Percentiles rank a stretch among this genome's conserved stretches.
These are phyloP conservation scores for Venusia cambrica DNA, from an alignment of 2,888 invertebrate genomes.

Conservation along the genomic window DNA sequence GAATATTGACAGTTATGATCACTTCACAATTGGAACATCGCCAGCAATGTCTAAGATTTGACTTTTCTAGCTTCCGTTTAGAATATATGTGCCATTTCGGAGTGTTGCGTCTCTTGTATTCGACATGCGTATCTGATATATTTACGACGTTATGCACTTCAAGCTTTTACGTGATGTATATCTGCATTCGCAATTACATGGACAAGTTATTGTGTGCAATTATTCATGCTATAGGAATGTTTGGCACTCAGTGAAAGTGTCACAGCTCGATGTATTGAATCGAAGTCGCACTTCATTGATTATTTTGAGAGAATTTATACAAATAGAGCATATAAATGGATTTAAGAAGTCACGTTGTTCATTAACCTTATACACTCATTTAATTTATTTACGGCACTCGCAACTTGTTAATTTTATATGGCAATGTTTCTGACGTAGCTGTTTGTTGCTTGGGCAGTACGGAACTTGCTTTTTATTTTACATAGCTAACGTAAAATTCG, in stretches of 20 bases:
- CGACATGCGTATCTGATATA: constrained; percentile 63
- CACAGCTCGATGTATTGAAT: constrained; percentile 29
- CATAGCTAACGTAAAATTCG: constrained; percentile 75
- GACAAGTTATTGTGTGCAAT: constrained; percentile 33
- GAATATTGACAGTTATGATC: constrained; percentile 81
- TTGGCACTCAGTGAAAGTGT: constrained; percentile 21
- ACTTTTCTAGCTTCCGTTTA: constrained; percentile 71
- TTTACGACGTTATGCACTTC: constrained; percentile 63
- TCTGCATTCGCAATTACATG: constrained; percentile 33
- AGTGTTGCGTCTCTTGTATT: constrained; percentile 62
- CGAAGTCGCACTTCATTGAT: constrained; percentile 33
- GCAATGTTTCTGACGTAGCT: no score
- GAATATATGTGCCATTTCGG: constrained; percentile 72
- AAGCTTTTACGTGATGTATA: constrained; percentile 46
- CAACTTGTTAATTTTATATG: no score
- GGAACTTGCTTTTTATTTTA: constrained; percentile 74
- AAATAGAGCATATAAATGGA: no score
- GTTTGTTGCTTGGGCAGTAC: constrained; percentile 74
- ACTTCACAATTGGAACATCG: constrained; percentile 73
- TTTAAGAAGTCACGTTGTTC: no score
- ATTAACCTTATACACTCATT: no score
- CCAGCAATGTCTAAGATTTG: constrained; percentile 72
- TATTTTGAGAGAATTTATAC: constrained; percentile 25
- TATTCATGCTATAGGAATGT: constrained; percentile 29
- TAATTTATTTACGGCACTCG: no score